Conservation (phyloP, 1,140 invertebrate genomes). For the Caenorhabditis tropicalis region DNA sequence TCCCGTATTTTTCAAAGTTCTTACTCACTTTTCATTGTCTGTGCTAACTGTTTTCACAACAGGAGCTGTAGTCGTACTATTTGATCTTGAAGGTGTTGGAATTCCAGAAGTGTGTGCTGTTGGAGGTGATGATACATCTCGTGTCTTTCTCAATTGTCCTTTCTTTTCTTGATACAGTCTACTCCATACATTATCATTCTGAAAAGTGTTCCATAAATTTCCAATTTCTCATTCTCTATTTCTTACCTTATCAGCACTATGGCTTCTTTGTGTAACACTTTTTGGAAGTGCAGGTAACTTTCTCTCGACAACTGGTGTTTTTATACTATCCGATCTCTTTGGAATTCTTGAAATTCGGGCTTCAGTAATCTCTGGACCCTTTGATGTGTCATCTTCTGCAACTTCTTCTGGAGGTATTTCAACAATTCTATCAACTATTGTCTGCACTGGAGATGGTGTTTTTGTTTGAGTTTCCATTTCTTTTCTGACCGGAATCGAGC, state of each 20-base stretch:
- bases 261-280: slow-evolving; percentile 28
- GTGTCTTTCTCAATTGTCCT: slow-evolving; percentile 47
- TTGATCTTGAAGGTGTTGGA: slow-evolving; percentile 4
- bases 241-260: slow-evolving; percentile 41
- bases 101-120: slow-evolving; percentile 18
- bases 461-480: slow-evolving; percentile 36
- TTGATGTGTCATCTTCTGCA: not conserved
- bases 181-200: slow-evolving; percentile 54
- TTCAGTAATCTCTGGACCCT: slow-evolving; percentile 51
- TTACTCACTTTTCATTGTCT: slow-evolving; percentile 6
- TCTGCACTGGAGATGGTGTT: not conserved
- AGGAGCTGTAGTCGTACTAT: not conserved
- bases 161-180: slow-evolving; percentile 56
- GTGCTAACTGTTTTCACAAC: slow-evolving; percentile 15
- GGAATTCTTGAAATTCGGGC: slow-evolving; percentile 52
- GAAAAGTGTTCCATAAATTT: not conserved
- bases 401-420: slow-evolving; percentile 29
- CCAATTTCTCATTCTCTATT: not conserved
- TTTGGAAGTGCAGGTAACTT: slow-evolving; percentile 48
- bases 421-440: not conserved
- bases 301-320: slow-evolving; percentile 53
- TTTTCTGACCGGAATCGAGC: slow-evolving; percentile 46
- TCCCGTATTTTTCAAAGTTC: not conserved
- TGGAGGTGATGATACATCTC: slow-evolving; percentile 31
- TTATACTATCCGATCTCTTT: slow-evolving; percentile 50